Evolutionary conservation across 2,888 invertebrate genomes (phyloP).

Genomic region (Plutella xylostella): DNA sequence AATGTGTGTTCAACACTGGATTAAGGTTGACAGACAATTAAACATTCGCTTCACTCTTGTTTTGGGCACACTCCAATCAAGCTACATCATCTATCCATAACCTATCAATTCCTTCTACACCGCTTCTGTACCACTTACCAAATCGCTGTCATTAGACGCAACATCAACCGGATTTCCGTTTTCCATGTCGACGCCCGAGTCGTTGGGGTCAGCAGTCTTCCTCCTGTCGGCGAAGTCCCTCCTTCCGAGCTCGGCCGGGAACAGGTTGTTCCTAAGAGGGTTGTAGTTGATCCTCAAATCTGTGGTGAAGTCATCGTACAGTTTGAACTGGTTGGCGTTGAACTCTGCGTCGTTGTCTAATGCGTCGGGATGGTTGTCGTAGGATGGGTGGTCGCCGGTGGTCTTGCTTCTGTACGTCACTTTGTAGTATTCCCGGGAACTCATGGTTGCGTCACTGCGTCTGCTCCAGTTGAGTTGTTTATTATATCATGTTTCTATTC

Average conservation of each 20-base stretch:
- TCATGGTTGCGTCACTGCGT: constrained; percentile 30
- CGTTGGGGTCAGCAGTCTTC: constrained; percentile 46
- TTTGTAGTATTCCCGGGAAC: constrained; percentile 52
- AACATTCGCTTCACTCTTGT: too few species aligned
- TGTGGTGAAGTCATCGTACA: constrained; percentile 60
- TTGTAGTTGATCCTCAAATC: constrained; percentile 53
- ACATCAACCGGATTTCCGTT: constrained; percentile 53
- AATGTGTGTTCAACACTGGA: too few species aligned
- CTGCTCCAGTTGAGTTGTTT: not conserved
- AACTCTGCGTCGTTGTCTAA: constrained; percentile 61
- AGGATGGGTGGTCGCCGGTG: constrained; percentile 28
- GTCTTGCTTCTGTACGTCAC: constrained; percentile 43
- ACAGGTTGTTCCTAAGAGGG: constrained; percentile 34
- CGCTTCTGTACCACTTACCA: constrained; percentile 65
- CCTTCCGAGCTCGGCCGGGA: constrained; percentile 31
- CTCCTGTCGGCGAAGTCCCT: constrained; percentile 26
- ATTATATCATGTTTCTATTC: constrained; percentile 1
- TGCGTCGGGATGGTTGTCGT: constrained; percentile 33
- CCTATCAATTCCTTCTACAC: too few species aligned
- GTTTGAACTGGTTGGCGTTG: constrained; percentile 62
- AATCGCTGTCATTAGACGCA: constrained; percentile 47
- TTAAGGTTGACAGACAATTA: too few species aligned
- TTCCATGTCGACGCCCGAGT: constrained; percentile 61
- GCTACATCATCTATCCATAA: not conserved
- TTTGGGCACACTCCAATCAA: too few species aligned